A percentile compares a stretch with the other conserved stretches of the same genome.
These are phyloP conservation scores for Diacarnus erythraeanus DNA, from an alignment of 37 sponge, comb jelly and placozoan species.

Conservation along the genomic window DNA sequence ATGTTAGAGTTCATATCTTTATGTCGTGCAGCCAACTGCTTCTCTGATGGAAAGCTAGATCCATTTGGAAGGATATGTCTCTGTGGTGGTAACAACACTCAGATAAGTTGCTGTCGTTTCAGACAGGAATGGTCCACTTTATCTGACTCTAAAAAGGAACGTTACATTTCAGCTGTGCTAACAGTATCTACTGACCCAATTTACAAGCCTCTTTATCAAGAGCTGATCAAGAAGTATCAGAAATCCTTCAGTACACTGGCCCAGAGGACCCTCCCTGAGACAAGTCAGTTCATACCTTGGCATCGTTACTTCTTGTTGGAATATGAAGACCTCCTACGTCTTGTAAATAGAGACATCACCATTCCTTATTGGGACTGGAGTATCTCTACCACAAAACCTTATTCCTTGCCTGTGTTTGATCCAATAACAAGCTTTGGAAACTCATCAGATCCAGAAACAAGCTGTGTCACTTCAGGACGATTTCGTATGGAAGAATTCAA, in stretches of 20 bases:
- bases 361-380: slow-evolving; percentile 86
- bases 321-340: slow-evolving; percentile 72
- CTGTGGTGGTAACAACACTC: slow-evolving; percentile 24
- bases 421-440: slow-evolving; percentile 61
- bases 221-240: slow-evolving; percentile 35
- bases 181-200: slow-evolving; percentile 34
- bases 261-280: slow-evolving; percentile 5
- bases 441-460: slow-evolving; percentile 10
- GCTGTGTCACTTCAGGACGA: slow-evolving; percentile 63
- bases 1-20: not conserved
- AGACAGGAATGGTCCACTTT: slow-evolving; percentile 61
- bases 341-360: slow-evolving; percentile 42
- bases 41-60: slow-evolving; percentile 23
- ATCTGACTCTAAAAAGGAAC: slow-evolving; percentile 9
- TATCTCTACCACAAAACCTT: slow-evolving; percentile 20
- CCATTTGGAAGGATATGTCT: slow-evolving; percentile 47
- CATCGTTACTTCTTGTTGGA: slow-evolving; percentile 67
- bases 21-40: not conserved
- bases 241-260: slow-evolving; percentile 21
- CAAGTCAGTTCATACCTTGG: slow-evolving; percentile 63
- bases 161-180: slow-evolving; percentile 62
- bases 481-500: slow-evolving; percentile 47
- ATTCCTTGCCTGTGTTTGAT: slow-evolving; percentile 47
- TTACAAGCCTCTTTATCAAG: slow-evolving; percentile 48
- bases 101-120: slow-evolving; percentile 44